Evolutionary conservation across 2,888 invertebrate species (phyloP).

Genomic region (Andrena hattorfiana): DNA sequence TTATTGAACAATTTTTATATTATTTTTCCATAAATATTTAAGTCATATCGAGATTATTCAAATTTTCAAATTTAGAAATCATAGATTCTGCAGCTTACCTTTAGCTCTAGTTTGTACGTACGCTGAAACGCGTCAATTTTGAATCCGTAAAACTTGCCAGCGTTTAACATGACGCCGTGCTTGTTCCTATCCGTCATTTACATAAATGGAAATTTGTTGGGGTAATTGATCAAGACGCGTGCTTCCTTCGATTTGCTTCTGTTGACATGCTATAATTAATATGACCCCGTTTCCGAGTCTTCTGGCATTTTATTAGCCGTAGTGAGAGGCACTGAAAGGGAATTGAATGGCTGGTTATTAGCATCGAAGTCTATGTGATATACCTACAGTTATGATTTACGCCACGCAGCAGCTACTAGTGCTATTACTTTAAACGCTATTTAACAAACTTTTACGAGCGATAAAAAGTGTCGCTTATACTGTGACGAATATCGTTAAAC

Average conservation of each 20-base stretch:
- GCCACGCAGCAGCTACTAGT: not conserved
- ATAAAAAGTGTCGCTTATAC: not conserved
- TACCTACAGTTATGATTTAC: not conserved
- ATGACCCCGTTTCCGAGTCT: slow-evolving; percentile 1
- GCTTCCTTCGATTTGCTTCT: slow-evolving; percentile 5
- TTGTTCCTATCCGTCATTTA: slow-evolving; percentile 4
- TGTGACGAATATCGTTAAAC: not conserved
- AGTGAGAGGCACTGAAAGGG: not conserved
- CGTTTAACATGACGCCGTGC: not conserved
- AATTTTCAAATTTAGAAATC: no score
- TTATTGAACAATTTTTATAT: no score
- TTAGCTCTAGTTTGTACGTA: no score
- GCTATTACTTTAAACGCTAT: not conserved
- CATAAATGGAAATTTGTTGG: slow-evolving; percentile 35
- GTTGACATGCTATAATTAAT: slow-evolving; percentile 17
- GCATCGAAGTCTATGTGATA: not conserved
- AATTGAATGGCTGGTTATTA: slow-evolving; percentile 3
- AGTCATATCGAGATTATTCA: no score
- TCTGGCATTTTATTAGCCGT: not conserved
- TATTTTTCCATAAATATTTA: no score
- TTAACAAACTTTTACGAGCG: not conserved
- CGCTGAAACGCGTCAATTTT: slow-evolving; percentile 14
- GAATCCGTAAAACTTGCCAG: not conserved
- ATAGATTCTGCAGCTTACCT: no score
- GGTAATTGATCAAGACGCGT: slow-evolving; percentile 29